Evolutionary conservation across 2,888 invertebrate genomes (phyloP), one percentile per base, ranked within the genome.

Genomic region (Tiliacea aurago): DNA sequence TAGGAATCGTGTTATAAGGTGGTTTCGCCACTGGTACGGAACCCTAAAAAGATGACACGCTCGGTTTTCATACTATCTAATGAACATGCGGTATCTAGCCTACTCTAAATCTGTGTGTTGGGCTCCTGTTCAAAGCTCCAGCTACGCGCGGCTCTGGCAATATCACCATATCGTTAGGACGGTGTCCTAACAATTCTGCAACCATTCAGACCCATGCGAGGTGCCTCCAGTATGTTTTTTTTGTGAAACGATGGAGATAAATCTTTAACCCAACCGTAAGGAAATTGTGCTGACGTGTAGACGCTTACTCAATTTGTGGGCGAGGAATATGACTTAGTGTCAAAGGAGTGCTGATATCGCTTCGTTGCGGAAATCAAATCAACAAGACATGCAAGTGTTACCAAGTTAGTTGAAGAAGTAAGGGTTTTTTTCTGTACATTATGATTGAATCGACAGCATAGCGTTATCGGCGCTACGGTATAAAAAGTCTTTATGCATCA

Each of bases 401-500:
- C 18, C n/a, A 4, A 23, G 20, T 28, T 37, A 41, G 2, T 37
- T 33, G 13, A 62, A 47, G 28, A 61, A 74, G 23, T 62, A 53
- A 33, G 13, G 18, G 15, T 4, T 20, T 55, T 80, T 75, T 66
- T 73, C 15, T 64, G 18, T 5, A 23, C 23, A 51, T 47, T 49
- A 37, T n/a, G 20, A 61, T 55, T 23, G 43, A 23, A 55, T 76
- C 68, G 58, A 64, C 37, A 49, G 23, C 41, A 55, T 33, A 23
- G 37, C 23, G 28, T 53, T 51, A 51, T 13, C 43, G 53, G 59
- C 49, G 55, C 18, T 59, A 45, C 33, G 58, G 0, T 41, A 23
- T 37, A 79, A 79, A 78, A 72, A 79, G n/a, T 51, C 47, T 74
- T 79, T 84, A 69, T 69, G 76, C 80, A 73, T 69, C 81, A 72